Evolutionary conservation across 2,113 vertebrate genomes (phyloP), one percentile per base, ranked within the genome.

Genomic region (Eubucco bourcierii): DNA sequence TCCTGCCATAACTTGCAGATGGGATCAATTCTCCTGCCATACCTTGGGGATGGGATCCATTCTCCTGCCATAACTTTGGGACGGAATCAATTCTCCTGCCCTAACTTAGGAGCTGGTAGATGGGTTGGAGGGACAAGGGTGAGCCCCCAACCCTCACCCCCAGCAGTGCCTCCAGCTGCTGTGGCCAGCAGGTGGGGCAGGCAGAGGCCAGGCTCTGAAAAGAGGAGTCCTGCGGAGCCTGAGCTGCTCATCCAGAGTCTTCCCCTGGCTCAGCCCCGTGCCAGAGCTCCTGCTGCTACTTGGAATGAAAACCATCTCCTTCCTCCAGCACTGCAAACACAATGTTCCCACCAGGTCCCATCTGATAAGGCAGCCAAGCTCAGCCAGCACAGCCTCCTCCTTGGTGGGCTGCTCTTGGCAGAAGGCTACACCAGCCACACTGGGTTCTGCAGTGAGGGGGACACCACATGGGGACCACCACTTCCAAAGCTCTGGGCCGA

Each of bases 161-260:
- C 7, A 2, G 21, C 0, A 7, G 41, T 12, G 1, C 39, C 27
- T 3, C 34, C 46, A 3, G 27, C 65, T 20, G 41, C 72, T 44
- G 19, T 27, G 24, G 58, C 5, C 31, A 14, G 27, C 63, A 13
- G 7, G 14, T 10, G 1, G 19, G 2, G 46, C 10, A 47, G 34
- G 70, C 59, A 56, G 20, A 25, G 50, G 9, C 4, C 8, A 2
- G 4, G 0, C 1, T 0, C 64, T 12, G 47, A 29, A 9, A 9
- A 11, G 2, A 11, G 64, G 64, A 70, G 50, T 9, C 12, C 4
- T 0, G 56, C 0, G 3, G 31, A 4, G 33, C 4, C 34, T 3
- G 31, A 23, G 3, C 34, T 7, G 34, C 87, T 15, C 80, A 31
- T 60, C 87, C 92, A 73, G 53, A 34, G 13, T 39, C 16, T 29